These are phyloP conservation scores for Drosophila gunungcola DNA, from an alignment of 1,140 invertebrate species.

Conservation along the genomic window DNA sequence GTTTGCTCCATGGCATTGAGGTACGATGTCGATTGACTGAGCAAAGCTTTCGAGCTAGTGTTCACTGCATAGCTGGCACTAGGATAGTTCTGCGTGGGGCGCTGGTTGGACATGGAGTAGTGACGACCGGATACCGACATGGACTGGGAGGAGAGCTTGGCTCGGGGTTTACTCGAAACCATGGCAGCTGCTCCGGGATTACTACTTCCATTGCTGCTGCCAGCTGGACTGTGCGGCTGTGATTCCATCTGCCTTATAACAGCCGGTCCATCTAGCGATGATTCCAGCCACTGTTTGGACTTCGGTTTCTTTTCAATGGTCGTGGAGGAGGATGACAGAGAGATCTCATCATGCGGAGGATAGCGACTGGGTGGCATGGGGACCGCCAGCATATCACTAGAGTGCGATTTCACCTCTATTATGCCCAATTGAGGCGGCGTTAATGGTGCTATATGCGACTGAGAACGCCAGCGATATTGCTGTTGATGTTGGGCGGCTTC, in stretches of 20 bases:
- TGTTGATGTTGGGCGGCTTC: conserved; percentile 55
- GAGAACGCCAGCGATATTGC: conserved; percentile 75
- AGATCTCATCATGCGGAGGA: conserved; percentile 72
- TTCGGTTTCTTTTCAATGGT: conserved; percentile 76
- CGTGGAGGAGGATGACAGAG: conserved; percentile 68
- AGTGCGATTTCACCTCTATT: conserved; percentile 63
- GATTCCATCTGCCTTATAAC: conserved; percentile 72
- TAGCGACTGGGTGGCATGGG: conserved; percentile 53
- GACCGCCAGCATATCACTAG: conserved; percentile 76
- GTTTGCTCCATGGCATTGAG: conserved; percentile 76
- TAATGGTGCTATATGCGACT: conserved; percentile 69
- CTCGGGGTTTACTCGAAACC: conserved; percentile 38
- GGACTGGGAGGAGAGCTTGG: conserved; percentile 81
- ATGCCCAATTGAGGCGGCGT: conserved; percentile 59
- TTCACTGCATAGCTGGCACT: conserved; percentile 51
- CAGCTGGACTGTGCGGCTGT: conserved; percentile 57
- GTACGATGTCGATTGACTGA: conserved; percentile 83
- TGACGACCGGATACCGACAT: conserved; percentile 77
- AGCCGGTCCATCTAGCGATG: conserved; percentile 85
- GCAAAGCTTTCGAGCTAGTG: conserved; percentile 57
- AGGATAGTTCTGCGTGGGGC: conserved; percentile 44
- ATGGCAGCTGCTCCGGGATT: conserved; percentile 18
- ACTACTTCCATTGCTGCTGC: conserved; percentile 40
- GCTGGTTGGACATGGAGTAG: conserved; percentile 78
- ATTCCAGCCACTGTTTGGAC: conserved; percentile 85